Evolutionary conservation across 2,888 invertebrate genomes (phyloP).

Genomic region (Papilio demoleus): DNA sequence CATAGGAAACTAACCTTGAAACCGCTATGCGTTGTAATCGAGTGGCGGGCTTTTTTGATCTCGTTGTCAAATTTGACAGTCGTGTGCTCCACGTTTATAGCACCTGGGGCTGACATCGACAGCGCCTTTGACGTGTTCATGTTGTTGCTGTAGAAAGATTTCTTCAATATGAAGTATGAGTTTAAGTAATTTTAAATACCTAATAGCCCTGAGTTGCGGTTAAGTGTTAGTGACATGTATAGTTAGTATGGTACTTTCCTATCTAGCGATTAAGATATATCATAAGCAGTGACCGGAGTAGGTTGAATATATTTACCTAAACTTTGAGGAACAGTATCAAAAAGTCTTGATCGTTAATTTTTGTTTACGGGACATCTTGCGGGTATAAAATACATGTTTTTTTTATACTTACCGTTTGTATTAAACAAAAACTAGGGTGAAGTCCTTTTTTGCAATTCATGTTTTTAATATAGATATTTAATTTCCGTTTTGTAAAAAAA

Average conservation of each 20-base stretch:
- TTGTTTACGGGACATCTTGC: too few relatives aligned
- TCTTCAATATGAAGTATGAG: neutral
- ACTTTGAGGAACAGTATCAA: too few relatives aligned
- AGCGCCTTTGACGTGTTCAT: constrained; percentile 88
- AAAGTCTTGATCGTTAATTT: too few relatives aligned
- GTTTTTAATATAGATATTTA: too few relatives aligned
- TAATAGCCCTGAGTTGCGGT: neutral
- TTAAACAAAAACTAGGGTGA: too few relatives aligned
- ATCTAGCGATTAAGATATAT: neutral
- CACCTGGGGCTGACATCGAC: constrained; percentile 94
- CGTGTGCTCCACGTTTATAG: constrained; percentile 89
- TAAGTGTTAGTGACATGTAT: constrained; percentile 19
- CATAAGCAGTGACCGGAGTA: neutral
- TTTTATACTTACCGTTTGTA: too few relatives aligned
- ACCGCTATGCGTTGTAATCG: constrained; percentile 74
- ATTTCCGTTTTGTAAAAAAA: constrained; percentile 14
- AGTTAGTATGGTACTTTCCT: constrained; percentile 7
- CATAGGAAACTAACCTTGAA: constrained; percentile 60
- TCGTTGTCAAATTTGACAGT: constrained; percentile 88
- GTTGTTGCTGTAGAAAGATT: constrained; percentile 77
- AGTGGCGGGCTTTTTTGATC: constrained; percentile 79
- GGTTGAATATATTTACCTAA: too few relatives aligned
- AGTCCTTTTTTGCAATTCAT: too few relatives aligned
- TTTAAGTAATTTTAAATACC: neutral
- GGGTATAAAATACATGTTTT: too few relatives aligned